Evolutionary conservation across 2,797 vertebrate species (phyloP), one percentile per base, ranked within the genome.

Genomic region (Onychomys leucogaster): DNA sequence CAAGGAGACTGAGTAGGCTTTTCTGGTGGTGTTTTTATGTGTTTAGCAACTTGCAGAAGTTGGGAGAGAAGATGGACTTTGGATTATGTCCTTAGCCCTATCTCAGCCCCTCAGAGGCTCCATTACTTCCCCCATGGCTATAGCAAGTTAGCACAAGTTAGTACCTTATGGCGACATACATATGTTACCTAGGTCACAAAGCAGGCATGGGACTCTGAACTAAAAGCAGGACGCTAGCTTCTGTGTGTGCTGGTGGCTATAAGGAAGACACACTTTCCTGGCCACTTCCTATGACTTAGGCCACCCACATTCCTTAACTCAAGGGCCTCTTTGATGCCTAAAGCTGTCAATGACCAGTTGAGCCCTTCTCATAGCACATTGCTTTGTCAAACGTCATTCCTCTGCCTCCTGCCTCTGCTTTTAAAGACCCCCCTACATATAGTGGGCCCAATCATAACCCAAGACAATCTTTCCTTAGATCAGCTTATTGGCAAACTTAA

Each of bases 11-110:
- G 19, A 43, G 37, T 61, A 75, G 65, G 49, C 78, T 93, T 97
- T 34, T 77, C 77, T n/a, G 5, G 23, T 78, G 94, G 10, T 83
- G 4, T 96, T 97, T 97, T 96, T 81, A 25, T 96, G 78, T 75
- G 59, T 61, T 46, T 87, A 97, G 97, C 93, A 94, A 96, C 29
- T 97, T 85, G 82, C 52, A 94, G 76, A 82, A 84, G 41, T 10
- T 27, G 37, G 90, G 43, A 91, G 55, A 89, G 59, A 84, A 32
- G 25, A 34, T 76, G 55, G 75, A 94, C 73, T 92, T 90, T 34
- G 41, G 69, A 73, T 91, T 94, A 37, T 19, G 17, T 43, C 78
- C 84, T 94, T 8, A 93, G 34, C 77, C 59, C 83, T 16, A 12
- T n/a, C 10, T 59, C 67, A 59, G 16, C 11, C 75, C 75, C 61